These are phyloP conservation scores for Callipepla californica DNA, from an alignment of 2,113 vertebrate genomes.

Conservation along the genomic window DNA sequence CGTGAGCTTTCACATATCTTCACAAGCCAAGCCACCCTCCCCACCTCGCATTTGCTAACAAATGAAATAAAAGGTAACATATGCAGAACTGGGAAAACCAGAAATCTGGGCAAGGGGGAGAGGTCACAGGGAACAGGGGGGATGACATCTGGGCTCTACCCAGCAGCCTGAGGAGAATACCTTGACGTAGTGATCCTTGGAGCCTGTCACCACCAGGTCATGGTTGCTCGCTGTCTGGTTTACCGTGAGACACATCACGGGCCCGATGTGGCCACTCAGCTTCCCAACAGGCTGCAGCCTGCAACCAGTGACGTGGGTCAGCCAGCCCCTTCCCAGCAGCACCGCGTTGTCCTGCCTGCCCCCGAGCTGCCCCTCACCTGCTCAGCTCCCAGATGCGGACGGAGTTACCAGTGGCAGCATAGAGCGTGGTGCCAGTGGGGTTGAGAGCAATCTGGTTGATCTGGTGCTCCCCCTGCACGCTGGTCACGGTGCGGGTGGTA, in stretches of 20 bases:
- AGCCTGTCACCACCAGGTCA: slow-evolving; percentile 96
- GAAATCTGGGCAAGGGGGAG: not conserved
- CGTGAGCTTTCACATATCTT: not conserved
- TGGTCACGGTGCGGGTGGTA: slow-evolving; percentile 87
- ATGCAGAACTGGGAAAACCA: not conserved
- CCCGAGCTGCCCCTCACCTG: slow-evolving; percentile 78
- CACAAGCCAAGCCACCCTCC: not conserved
- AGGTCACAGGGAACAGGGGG: not conserved
- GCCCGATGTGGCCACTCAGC: slow-evolving; percentile 93
- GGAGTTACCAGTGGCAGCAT: slow-evolving; percentile 89
- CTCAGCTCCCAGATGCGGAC: slow-evolving; percentile 96
- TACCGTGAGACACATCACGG: slow-evolving; percentile 96
- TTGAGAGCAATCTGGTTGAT: slow-evolving; percentile 97
- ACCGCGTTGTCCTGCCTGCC: not conserved
- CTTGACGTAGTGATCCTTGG: slow-evolving; percentile 98
- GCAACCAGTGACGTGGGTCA: not conserved
- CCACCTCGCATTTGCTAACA: not conserved
- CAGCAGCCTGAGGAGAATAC: slow-evolving; percentile 61
- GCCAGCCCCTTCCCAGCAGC: not conserved
- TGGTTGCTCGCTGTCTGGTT: slow-evolving; percentile 88
- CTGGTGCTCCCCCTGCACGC: slow-evolving; percentile 92
- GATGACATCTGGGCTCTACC: not conserved
- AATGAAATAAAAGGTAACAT: not conserved
- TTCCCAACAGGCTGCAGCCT: slow-evolving; percentile 93
- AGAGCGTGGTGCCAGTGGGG: slow-evolving; percentile 87